Conservation (phyloP, 2,797 vertebrate species). For the Cyprinodon diabolis region DNA sequence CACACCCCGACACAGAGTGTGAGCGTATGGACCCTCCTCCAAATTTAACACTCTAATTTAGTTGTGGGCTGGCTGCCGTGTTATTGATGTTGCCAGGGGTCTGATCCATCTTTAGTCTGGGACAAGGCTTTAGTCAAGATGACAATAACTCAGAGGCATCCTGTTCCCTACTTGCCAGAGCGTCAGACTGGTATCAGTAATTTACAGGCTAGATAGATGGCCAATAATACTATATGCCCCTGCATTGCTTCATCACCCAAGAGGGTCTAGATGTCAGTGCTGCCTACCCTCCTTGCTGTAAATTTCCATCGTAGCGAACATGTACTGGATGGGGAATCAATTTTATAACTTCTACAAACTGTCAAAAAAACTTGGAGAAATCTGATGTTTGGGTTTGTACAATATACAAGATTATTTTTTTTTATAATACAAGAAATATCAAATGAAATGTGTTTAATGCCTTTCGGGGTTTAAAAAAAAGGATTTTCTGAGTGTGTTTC, state of each 20-base stretch:
- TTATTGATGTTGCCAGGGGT: constrained; percentile 71
- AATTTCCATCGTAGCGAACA: constrained; percentile 20
- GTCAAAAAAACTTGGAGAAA: constrained; percentile 16
- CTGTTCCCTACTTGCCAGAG: constrained; percentile 48
- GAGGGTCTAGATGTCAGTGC: constrained; percentile 6
- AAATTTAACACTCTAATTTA: constrained; percentile 67
- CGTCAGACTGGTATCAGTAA: constrained; percentile 46
- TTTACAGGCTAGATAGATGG: constrained; percentile 61
- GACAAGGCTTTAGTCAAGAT: constrained; percentile 66
- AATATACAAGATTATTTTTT: constrained; percentile 45
- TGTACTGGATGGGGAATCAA: constrained; percentile 2
- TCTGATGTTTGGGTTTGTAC: constrained; percentile 33
- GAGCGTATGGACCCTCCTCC: constrained; percentile 32
- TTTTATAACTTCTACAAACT: constrained; percentile 15
- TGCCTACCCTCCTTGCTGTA: not conserved
- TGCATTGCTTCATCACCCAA: constrained; percentile 29
- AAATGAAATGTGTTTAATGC: constrained; percentile 42
- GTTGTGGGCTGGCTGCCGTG: constrained; percentile 46
- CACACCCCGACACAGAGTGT: constrained; percentile 23
- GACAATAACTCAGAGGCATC: constrained; percentile 64
- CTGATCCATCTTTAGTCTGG: constrained; percentile 64
- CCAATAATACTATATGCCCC: constrained; percentile 42
- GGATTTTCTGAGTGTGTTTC: constrained; percentile 38
- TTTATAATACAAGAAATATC: constrained; percentile 28
- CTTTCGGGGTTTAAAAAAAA: constrained; percentile 15